A percentile compares a stretch with the other conserved stretches of the same genome.
These are phyloP conservation scores for Galleria mellonella DNA, from an alignment of 1,140 invertebrate species.

Conservation along the genomic window DNA sequence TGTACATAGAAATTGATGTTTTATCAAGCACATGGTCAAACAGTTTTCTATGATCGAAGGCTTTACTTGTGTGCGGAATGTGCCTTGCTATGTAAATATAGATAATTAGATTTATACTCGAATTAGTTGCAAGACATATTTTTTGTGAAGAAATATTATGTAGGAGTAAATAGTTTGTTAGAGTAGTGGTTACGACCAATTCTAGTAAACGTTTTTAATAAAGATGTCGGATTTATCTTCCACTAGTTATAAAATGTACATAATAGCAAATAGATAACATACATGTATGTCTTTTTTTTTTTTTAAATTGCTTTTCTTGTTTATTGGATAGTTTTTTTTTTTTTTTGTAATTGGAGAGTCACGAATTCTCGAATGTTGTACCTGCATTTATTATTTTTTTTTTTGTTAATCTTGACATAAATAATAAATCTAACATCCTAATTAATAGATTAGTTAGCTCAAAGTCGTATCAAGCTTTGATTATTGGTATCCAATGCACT, in stretches of 20 bases:
- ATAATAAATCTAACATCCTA: constrained; percentile 58
- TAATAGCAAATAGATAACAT: constrained; percentile 59
- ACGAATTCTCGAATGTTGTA: constrained; percentile 75
- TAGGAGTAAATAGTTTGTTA: constrained; percentile 59
- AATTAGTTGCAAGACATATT: constrained; percentile 73
- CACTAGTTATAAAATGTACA: constrained; percentile 63
- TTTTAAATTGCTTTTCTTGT: constrained; percentile 63
- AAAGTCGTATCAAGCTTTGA: too few species aligned
- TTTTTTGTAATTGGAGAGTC: constrained; percentile 71
- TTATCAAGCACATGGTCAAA: constrained; percentile 64
- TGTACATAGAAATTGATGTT: constrained; percentile 49
- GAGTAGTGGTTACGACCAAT: constrained; percentile 54
- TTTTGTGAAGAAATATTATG: constrained; percentile 69
- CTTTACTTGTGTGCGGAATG: constrained; percentile 74
- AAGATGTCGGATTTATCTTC: constrained; percentile 72
- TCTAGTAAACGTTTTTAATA: constrained; percentile 58
- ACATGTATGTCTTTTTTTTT: constrained; percentile 51
- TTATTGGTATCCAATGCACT: too few species aligned
- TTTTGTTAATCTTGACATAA: constrained; percentile 70
- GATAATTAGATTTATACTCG: constrained; percentile 71
- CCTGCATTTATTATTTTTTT: constrained; percentile 73
- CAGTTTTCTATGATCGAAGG: constrained; percentile 54
- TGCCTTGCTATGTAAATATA: constrained; percentile 74
- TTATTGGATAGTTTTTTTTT: constrained; percentile 66
- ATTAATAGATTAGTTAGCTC: neutral